Percentiles rank a stretch among this genome's conserved stretches.
phyloP scores from a whole-genome alignment of 2,797 vertebrate genomes.

The Karalla daura region DNA sequence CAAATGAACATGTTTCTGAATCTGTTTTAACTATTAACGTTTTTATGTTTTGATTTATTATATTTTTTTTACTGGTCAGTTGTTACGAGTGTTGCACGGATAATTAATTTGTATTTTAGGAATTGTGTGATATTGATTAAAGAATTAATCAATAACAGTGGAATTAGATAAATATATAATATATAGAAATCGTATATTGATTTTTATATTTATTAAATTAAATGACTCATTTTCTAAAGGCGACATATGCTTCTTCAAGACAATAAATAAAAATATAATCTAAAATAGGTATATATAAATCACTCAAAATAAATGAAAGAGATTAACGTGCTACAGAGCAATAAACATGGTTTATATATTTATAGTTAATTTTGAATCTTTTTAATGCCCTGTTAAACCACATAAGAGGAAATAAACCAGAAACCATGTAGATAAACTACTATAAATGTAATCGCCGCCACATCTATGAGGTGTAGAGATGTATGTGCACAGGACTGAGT shows the following conservation, averaged over 20 bases:
- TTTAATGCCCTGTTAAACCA: conserved; percentile 18
- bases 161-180: not conserved
- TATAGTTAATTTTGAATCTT: not conserved
- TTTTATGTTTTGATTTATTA: not conserved
- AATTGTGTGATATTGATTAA: not conserved
- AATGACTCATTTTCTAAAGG: not conserved
- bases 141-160: not conserved
- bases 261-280: not conserved
- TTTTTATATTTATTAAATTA: not conserved
- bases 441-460: conserved; percentile 20
- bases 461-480: too few relatives aligned
- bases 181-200: too few relatives aligned
- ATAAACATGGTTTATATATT: conserved; percentile 7
- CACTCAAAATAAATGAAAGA: not conserved
- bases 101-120: not conserved
- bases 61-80: not conserved
- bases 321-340: not conserved
- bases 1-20: not conserved
- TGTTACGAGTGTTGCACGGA: not conserved
- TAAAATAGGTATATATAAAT: too few relatives aligned
- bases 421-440: too few relatives aligned
- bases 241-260: not conserved
- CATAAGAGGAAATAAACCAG: conserved; percentile 13
- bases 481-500: conserved; percentile 31
- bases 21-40: not conserved